Evolutionary conservation across 2,888 invertebrate genomes (phyloP), one percentile per base, ranked within the genome.

Genomic region (Diarsia mendica): DNA sequence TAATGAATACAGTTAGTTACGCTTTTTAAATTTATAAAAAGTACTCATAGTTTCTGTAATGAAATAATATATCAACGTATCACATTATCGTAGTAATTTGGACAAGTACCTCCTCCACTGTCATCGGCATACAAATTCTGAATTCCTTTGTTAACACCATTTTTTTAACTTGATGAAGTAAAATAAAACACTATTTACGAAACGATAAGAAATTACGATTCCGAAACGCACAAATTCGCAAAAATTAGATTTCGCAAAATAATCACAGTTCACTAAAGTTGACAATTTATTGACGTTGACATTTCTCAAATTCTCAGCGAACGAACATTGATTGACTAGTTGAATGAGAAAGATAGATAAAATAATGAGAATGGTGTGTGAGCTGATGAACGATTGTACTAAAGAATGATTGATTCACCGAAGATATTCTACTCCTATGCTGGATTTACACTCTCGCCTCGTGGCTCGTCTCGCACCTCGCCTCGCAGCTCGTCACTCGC

Each of bases 131-230:
- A 91, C 98, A 98, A 93, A 99, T 98, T 90, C 99, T 97, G 92
- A 98, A 99, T 96, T 99, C 99, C 93, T 98, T 99, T 9, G 98
- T 97, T 85, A 98, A 96, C 89, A 98, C 98, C 99, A 99, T 99
- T 81, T 84, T 91, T 11, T 46, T 79, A 63, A 44, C 60, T 60
- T 72, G 64, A 70, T 58, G 18, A 49, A 68, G 33, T 58, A 55
- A 70, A 63, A 68, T 4, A 58, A 23, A 58, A 58, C 28, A 67
- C 63, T 65, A 48, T 60, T 63, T 80, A 1, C n/a, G 3, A 64
- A 67, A 23, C 18, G 55, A 61, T 49, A 44, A 2, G 4, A 48
- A 79, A 68, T 65, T 65, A 9, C 33, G 28, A 55, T 78, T n/a
- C 10, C 20, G 18, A 46, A 58, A 13, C 49, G 44, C 13, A 67